Percentiles rank a stretch among this genome's conserved stretches.
Evolutionary conservation across 2,113 vertebrate genomes (phyloP).

Genomic region (Pseudopipra pipra): DNA sequence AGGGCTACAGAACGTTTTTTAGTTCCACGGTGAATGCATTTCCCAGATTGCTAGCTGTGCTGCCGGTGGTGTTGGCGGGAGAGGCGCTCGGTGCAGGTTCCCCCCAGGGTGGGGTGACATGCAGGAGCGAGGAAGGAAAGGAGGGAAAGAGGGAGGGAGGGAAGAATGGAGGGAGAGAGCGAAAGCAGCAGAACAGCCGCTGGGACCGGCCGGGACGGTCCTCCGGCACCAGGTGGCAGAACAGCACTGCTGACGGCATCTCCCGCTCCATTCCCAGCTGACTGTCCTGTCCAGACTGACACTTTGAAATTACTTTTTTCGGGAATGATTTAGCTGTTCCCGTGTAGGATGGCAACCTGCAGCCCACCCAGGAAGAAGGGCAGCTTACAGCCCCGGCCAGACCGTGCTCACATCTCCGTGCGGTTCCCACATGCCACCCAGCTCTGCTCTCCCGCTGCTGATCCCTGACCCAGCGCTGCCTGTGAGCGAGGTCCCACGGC

Average conservation of each 20-base stretch:
- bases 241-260: background rate
- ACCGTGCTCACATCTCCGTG: rapidly evolving
- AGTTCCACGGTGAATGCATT: rapidly evolving
- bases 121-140: too few relatives aligned
- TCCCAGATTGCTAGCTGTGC: rapidly evolving
- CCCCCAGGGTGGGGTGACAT: rapidly evolving
- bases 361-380: background rate
- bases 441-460: background rate
- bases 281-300: rapidly evolving
- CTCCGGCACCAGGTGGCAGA: slow-evolving; percentile 42
- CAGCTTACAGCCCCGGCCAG: background rate
- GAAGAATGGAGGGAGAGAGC: too few relatives aligned
- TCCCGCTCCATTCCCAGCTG: rapidly evolving
- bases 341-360: background rate
- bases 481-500: rapidly evolving
- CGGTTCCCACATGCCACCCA: rapidly evolving
- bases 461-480: rapidly evolving
- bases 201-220: background rate
- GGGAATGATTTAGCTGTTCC: background rate
- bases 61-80: rapidly evolving
- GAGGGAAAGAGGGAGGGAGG: too few relatives aligned
- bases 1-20: background rate
- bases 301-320: rapidly evolving
- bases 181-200: rapidly evolving
- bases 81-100: rapidly evolving